Evolutionary conservation across 2,888 invertebrate species (phyloP).

Genomic region (Drosophila atroscutellata): DNA sequence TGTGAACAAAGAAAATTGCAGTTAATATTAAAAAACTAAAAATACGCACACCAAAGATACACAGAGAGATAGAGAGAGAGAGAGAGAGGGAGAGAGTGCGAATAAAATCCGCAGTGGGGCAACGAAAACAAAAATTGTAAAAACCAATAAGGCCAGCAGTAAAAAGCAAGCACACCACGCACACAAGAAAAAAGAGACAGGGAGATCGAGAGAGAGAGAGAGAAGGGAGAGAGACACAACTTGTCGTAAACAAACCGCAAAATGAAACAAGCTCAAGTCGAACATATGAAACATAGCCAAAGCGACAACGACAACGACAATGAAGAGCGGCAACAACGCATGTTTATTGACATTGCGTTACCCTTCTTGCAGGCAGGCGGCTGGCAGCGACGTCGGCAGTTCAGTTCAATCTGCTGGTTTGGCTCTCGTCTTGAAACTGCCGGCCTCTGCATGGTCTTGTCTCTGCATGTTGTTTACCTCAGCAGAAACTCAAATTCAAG

Average conservation of each 20-base stretch:
- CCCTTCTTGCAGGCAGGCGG: slow-evolving; percentile 60
- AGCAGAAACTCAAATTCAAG: slow-evolving; percentile 74
- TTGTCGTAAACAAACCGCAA: slow-evolving; percentile 72
- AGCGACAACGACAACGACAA: slow-evolving; percentile 49
- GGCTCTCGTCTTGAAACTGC: slow-evolving; percentile 66
- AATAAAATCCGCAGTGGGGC: slow-evolving; percentile 65
- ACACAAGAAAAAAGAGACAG: slow-evolving; percentile 23
- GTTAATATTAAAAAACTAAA: slow-evolving; percentile 37
- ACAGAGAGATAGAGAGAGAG: slow-evolving; percentile 1
- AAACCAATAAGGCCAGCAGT: slow-evolving; percentile 54
- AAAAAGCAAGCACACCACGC: slow-evolving; percentile 39
- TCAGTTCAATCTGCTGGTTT: slow-evolving; percentile 62
- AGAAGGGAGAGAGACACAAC: slow-evolving; percentile 51
- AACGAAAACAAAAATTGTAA: slow-evolving; percentile 61
- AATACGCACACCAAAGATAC: slow-evolving; percentile 15
- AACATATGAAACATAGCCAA: slow-evolving; percentile 59
- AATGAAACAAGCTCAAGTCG: slow-evolving; percentile 71
- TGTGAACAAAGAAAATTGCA: slow-evolving; percentile 57
- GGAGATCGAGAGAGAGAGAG: slow-evolving; percentile 25
- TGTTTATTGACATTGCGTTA: slow-evolving; percentile 78
- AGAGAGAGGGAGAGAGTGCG: slow-evolving; percentile 7
- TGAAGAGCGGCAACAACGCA: slow-evolving; percentile 75
- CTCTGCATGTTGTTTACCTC: slow-evolving; percentile 65
- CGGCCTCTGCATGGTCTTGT: slow-evolving; percentile 42
- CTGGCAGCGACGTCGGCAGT: slow-evolving; percentile 26